A percentile compares a stretch with the other conserved stretches of the same genome.
These are phyloP conservation scores for Chaetogeoica ovagalla DNA, from an alignment of 2,888 invertebrate species.

Conservation along the genomic window DNA sequence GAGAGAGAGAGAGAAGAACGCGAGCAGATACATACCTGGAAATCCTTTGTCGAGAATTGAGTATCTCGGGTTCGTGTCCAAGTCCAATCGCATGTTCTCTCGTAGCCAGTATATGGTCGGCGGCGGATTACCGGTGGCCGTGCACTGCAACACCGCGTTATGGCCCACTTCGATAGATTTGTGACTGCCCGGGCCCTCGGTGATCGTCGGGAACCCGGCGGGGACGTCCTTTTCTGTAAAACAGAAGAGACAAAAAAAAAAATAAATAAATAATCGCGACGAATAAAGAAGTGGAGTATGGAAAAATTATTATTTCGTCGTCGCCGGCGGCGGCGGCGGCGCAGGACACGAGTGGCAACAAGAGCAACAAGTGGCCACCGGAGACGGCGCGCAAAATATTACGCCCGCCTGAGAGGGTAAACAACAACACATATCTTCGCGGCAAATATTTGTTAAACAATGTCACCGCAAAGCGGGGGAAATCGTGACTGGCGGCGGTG, in stretches of 20 bases:
- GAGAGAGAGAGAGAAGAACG: too few relatives aligned
- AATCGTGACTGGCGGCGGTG: too few relatives aligned
- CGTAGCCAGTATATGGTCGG: constrained; percentile 88
- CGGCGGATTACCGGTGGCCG: constrained; percentile 82
- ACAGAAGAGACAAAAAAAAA: not conserved
- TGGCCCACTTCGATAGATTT: constrained; percentile 96
- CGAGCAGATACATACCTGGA: constrained; percentile 65
- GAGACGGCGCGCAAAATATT: not conserved
- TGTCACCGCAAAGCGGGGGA: too few relatives aligned
- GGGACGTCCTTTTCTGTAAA: constrained; percentile 69
- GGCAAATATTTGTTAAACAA: too few relatives aligned
- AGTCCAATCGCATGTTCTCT: constrained; percentile 86
- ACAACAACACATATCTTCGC: not conserved
- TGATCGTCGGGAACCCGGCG: constrained; percentile 87
- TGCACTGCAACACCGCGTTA: constrained; percentile 85
- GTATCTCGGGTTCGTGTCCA: constrained; percentile 79
- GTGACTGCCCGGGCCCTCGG: constrained; percentile 77
- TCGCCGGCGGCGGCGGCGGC: too few relatives aligned
- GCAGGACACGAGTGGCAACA: not conserved
- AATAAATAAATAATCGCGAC: not conserved
- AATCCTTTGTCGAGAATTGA: constrained; percentile 78
- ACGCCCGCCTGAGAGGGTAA: not conserved
- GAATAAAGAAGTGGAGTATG: not conserved
- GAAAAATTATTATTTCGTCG: too few relatives aligned
- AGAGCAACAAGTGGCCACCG: constrained; percentile 21